phyloP scores from a whole-genome alignment of 2,113 vertebrate species.

The Galemys pyrenaicus region DNA sequence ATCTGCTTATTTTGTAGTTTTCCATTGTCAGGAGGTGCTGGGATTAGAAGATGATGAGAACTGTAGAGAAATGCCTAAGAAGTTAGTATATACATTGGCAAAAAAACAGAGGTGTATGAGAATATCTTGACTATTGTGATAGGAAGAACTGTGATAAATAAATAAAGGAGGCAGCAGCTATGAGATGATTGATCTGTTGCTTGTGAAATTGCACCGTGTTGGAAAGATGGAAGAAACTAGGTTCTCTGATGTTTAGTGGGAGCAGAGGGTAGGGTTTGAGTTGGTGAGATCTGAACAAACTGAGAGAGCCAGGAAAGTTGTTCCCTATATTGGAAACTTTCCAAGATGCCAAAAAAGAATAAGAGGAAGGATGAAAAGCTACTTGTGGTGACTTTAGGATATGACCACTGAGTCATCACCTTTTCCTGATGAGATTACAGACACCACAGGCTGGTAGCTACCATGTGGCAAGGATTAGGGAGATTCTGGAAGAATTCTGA shows the following conservation, averaged over 20 bases:
- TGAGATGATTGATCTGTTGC: background rate
- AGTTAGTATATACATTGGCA: background rate
- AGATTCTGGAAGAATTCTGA: background rate
- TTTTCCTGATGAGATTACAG: background rate
- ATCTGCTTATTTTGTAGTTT: background rate
- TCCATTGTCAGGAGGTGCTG: background rate
- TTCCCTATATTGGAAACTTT: background rate
- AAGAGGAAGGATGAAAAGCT: background rate
- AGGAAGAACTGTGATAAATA: background rate
- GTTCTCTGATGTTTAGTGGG: background rate
- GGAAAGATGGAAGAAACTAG: background rate
- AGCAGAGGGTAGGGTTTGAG: background rate
- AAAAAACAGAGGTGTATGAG: background rate
- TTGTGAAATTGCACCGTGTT: background rate
- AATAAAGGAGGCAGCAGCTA: background rate
- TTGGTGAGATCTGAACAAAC: background rate
- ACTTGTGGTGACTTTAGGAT: background rate
- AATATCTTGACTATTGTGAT: background rate
- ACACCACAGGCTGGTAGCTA: background rate
- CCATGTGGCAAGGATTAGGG: rapidly evolving
- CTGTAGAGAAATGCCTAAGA: background rate
- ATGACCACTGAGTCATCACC: background rate
- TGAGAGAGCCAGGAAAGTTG: background rate
- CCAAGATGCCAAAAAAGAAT: no score
- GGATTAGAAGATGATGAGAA: background rate